Base-by-base conservation (phyloP, 2,113 vertebrate species). In the Ceuthmochares aereus region DNA sequence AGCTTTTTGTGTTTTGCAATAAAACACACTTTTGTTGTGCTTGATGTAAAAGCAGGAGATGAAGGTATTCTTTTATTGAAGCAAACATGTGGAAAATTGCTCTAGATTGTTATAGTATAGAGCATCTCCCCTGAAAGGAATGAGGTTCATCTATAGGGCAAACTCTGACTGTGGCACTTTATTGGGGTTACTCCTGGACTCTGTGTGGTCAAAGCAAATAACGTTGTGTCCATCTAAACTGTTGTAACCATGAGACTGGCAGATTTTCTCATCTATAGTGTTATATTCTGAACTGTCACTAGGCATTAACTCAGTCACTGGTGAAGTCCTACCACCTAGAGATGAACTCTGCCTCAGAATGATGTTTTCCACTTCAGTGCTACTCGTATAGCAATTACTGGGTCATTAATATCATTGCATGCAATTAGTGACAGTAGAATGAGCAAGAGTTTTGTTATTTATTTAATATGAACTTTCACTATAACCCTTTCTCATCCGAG, bases 361-460 rank as follows among this genome's bases (percentile, higher is more conserved):
- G 95, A 93, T 96, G 96, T 95, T 98, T 98, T 98, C 98, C 97
- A 98, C 98, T 98, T 98, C 98, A 97, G 88, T 91, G 98, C 96
- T 92, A 95, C 96, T 74, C 76, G 68, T 95, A 97, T 85, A 88
- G 96, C 96, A 98, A 98, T 98, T 98, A 98, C 94, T 93, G 94
- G 97, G 92, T 97, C 97, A 98, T 99, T 99, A 98, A 98, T 98
- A 98, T 99, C 98, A 99, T 98, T 98, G 98, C 98, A 84, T 96
- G 95, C 87, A 97, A 98, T 98, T 98, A 98, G 97, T 97, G 96
- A 97, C 96, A 97, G 96, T 64, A 82, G 95, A 97, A 90, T 83
- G 95, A 96, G 92, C 96, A 82, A 82, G 94, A 95, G 87, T 84
- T 77, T 95, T 95, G 91, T 92, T 95, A 89, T 93, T 92, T 96